Base-by-base conservation (phyloP, 1,140 invertebrate genomes). In the Diploscapter pachys region DNA sequence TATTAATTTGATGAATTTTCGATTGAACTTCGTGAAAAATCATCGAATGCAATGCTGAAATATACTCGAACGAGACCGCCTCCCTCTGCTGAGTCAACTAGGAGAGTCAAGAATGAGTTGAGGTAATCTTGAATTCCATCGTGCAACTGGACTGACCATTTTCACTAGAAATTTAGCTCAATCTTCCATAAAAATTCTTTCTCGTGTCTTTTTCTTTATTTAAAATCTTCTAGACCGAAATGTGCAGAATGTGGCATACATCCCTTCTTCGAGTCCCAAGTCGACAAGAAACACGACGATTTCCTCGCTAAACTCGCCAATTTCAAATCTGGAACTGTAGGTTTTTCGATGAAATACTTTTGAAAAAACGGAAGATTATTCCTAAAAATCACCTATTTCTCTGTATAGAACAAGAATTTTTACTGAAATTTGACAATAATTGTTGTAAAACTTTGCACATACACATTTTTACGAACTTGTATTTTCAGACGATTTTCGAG, bases 401-500 rank as follows among this genome's bases (percentile, higher is more conserved):
- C 3, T 67, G 50, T 48, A 48, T n/a, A 55, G 5, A 59, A 6
- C 2, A 52, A 5, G 52, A 69, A 55, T 69, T 69, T 55, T n/a
- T 6, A n/a, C 4, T 69, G 51, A 61, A 69, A 69, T 50, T 49
- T 69, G n/a, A 6, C 5, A 5, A 5, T 67, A 13, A 52, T 67
- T 67, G 31, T 13, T 49, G 4, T 4, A 63, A 63, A 63, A 63
- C 31, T 63, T 63, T 11, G 4, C 31, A 31, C 5, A 67, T 8
- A 55, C 57, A 9, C 11, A 67, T 13, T 55, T 53, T 5, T 54
- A 68, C 49, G 3, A 31, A 4, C 66, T 5, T 3, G 2, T 53
- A 67, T 71, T 89, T 90, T 54, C 83, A 96, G 93, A 98, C 94
- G 6, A 92, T 98, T 81, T 95, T 98, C 88, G 95, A 98, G 88